phyloP scores from a whole-genome alignment of 2,888 invertebrate genomes.

The Notodonta dromedarius region DNA sequence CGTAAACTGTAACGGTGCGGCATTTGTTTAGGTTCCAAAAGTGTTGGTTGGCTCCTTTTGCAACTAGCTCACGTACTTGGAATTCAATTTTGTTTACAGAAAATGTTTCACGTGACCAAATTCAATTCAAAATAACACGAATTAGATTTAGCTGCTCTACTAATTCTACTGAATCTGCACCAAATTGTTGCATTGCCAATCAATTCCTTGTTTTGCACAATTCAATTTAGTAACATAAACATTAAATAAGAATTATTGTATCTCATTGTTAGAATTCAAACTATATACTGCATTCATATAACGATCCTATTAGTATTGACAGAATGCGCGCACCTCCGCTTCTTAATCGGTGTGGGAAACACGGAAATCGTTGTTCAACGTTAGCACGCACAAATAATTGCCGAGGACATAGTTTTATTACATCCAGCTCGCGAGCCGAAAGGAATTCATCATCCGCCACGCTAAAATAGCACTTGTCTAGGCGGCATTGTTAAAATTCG shows the following conservation, averaged over 20 bases:
- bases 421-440: slow-evolving; percentile 18
- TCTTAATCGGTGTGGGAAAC: slow-evolving; percentile 47
- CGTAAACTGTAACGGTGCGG: slow-evolving; percentile 14
- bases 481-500: slow-evolving; percentile 43
- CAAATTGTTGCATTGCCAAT: neutral
- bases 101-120: slow-evolving; percentile 44
- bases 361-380: slow-evolving; percentile 50
- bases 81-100: slow-evolving; percentile 43
- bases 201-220: no score
- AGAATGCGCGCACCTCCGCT: slow-evolving; percentile 44
- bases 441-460: slow-evolving; percentile 33
- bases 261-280: slow-evolving; percentile 20
- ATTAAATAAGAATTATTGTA: neutral
- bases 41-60: slow-evolving; percentile 8
- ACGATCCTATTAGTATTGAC: slow-evolving; percentile 19
- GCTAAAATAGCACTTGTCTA: slow-evolving; percentile 43
- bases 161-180: slow-evolving; percentile 6
- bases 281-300: slow-evolving; percentile 1
- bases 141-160: slow-evolving; percentile 45
- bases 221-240: no score
- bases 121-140: slow-evolving; percentile 44
- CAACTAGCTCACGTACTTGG: slow-evolving; percentile 31
- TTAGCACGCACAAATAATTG: slow-evolving; percentile 19
- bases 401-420: slow-evolving; percentile 31
- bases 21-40: slow-evolving; percentile 21